These are phyloP conservation scores for Cheilinus undulatus DNA, from an alignment of 2,113 vertebrate genomes.

Conservation along the genomic window DNA sequence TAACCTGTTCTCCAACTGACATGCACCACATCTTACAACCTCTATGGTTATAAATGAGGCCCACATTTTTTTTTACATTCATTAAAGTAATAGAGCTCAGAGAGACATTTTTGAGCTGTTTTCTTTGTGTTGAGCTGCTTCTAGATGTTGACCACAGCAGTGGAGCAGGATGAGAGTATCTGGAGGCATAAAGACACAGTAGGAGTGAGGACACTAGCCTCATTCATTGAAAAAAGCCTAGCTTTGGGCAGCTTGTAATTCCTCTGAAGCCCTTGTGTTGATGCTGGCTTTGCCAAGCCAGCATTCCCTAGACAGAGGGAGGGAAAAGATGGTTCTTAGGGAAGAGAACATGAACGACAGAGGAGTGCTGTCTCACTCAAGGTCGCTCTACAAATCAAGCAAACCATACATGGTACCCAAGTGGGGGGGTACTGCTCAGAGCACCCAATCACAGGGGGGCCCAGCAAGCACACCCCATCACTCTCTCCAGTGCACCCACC, in stretches of 20 bases:
- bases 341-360: constrained; percentile 49
- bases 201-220: constrained; percentile 56
- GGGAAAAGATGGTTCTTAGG: constrained; percentile 52
- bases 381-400: constrained; percentile 73
- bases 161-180: constrained; percentile 33
- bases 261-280: constrained; percentile 63
- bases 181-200: constrained; percentile 36
- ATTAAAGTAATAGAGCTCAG: not conserved
- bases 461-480: constrained; percentile 54
- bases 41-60: no score
- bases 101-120: not conserved
- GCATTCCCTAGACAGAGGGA: constrained; percentile 51
- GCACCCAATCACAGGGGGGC: constrained; percentile 63
- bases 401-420: constrained; percentile 62
- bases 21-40: no score
- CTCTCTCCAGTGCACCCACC: constrained; percentile 60
- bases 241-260: constrained; percentile 56
- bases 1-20: no score
- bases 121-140: constrained; percentile 19
- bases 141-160: constrained; percentile 32
- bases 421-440: constrained; percentile 61
- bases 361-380: constrained; percentile 65
- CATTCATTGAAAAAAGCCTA: constrained; percentile 55
- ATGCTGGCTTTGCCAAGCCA: constrained; percentile 61
- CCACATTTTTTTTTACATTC: no score